Evolutionary conservation across 2,113 vertebrate species (phyloP).

Genomic region (Calcarius ornatus): DNA sequence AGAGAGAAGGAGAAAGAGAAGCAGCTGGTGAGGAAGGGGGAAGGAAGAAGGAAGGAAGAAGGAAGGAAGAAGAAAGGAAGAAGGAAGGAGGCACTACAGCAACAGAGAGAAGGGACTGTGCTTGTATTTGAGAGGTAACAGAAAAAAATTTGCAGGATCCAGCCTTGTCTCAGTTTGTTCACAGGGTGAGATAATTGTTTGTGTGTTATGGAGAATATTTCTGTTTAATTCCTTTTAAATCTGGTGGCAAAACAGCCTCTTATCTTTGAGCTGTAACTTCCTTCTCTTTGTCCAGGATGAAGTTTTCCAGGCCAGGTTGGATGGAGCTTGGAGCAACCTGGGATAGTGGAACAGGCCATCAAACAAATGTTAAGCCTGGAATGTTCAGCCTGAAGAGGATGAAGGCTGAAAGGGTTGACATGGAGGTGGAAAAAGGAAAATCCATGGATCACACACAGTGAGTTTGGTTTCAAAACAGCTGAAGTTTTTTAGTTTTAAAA

Average conservation of each 20-base stretch:
- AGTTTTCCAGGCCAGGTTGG: neutral
- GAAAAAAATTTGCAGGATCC: neutral
- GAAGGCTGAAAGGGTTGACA: neutral
- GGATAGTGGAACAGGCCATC: neutral
- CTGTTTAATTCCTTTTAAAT: neutral
- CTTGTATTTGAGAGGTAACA: neutral
- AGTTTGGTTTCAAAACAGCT: neutral
- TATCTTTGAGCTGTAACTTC: neutral
- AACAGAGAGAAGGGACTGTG: neutral
- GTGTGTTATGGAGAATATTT: neutral
- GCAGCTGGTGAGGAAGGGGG: neutral
- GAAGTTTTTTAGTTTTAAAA: neutral
- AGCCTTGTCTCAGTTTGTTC: neutral
- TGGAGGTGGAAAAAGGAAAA: neutral
- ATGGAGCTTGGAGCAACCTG: neutral
- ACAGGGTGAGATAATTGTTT: neutral
- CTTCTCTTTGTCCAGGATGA: neutral
- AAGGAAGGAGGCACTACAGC: neutral
- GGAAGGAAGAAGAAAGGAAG: neutral
- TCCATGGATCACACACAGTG: neutral
- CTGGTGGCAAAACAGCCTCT: neutral
- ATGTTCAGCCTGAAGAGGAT: neutral
- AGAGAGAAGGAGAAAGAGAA: neutral
- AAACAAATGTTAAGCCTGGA: neutral
- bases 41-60: neutral